phyloP scores from a whole-genome alignment of 2,888 invertebrate species.

The Candidula unifasciata region DNA sequence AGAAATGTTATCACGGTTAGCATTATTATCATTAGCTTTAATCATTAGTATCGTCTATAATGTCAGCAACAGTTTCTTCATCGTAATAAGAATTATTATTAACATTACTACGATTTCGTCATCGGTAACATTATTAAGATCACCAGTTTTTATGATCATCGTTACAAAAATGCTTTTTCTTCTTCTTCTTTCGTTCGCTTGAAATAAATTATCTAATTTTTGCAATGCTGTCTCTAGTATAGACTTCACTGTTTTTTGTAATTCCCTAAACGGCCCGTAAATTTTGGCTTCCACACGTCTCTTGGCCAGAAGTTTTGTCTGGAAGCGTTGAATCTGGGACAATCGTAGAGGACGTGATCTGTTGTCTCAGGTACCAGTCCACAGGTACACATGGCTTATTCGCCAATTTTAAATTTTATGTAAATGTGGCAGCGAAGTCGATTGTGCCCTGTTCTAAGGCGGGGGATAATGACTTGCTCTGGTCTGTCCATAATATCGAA shows the following conservation, averaged over 20 bases:
- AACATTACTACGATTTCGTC: too few species aligned
- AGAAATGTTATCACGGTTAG: too few species aligned
- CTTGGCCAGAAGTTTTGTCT: neutral
- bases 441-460: neutral
- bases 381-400: neutral
- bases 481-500: neutral
- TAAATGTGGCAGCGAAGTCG: neutral
- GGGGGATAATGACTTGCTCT: neutral
- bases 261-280: neutral
- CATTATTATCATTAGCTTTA: too few species aligned
- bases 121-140: too few species aligned
- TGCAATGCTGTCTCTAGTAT: neutral
- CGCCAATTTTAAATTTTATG: conserved; percentile 6
- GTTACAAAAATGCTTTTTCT: too few species aligned
- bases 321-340: neutral
- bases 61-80: too few species aligned
- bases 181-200: conserved; percentile 16
- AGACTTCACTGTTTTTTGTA: neutral
- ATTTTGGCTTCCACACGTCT: neutral
- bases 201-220: neutral
- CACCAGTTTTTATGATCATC: too few species aligned
- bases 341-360: neutral
- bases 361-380: neutral
- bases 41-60: too few species aligned
- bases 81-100: too few species aligned